Evolutionary conservation across 2,113 vertebrate species (phyloP).

Genomic region (Bettongia penicillata): DNA sequence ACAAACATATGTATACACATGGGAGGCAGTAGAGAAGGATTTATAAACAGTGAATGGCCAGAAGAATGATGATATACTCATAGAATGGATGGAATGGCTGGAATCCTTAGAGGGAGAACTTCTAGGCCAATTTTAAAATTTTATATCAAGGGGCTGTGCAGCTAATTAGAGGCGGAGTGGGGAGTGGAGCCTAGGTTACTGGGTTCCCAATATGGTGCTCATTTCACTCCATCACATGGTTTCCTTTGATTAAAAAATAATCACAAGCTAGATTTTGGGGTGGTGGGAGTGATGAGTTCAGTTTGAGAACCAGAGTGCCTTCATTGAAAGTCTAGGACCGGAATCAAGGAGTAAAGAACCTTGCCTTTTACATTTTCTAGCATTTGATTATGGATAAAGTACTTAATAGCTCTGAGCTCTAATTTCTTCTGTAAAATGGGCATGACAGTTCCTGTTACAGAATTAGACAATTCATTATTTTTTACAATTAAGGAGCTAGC

Average conservation of each 20-base stretch:
- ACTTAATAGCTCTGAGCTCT: neutral
- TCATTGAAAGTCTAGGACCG: neutral
- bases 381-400: neutral
- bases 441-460: neutral
- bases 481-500: neutral
- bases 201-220: neutral
- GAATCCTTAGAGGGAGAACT: neutral
- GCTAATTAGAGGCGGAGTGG: neutral
- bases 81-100: neutral
- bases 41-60: neutral
- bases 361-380: neutral
- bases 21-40: neutral
- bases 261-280: neutral
- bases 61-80: neutral
- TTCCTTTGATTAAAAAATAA: neutral
- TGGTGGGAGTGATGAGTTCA: neutral
- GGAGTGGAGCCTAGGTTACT: neutral
- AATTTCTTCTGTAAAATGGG: neutral
- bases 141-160: neutral
- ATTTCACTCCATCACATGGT: neutral
- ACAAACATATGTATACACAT: neutral
- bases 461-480: neutral
- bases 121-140: neutral
- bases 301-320: too few species aligned
- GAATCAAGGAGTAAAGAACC: neutral